Conservation (phyloP, 2,797 vertebrate species). For the Pogonophryne albipinna region DNA sequence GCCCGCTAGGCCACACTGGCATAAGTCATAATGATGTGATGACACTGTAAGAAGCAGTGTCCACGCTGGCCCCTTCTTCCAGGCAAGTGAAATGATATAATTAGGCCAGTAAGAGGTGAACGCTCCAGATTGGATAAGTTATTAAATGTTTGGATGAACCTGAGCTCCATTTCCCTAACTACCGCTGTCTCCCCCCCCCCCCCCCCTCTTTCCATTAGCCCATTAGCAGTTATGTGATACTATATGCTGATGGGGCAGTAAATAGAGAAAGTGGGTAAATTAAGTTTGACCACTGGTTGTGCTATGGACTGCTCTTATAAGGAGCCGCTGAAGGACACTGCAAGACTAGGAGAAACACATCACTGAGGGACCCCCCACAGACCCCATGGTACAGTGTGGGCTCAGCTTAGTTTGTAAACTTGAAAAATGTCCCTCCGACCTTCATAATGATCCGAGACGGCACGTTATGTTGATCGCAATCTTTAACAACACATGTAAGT, state of each 20-base stretch:
- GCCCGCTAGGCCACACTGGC: conserved; percentile 76
- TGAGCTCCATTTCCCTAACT: conserved; percentile 82
- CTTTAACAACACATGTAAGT: conserved; percentile 7
- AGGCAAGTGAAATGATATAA: conserved; percentile 83
- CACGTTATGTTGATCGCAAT: conserved; percentile 22
- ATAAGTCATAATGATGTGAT: conserved; percentile 88
- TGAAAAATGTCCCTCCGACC: conserved; percentile 64
- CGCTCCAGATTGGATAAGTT: conserved; percentile 83
- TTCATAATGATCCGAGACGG: conserved; percentile 40
- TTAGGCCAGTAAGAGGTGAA: conserved; percentile 83
- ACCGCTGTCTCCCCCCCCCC: conserved; percentile 59
- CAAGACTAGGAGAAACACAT: conserved; percentile 51
- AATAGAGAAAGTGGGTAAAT: conserved; percentile 82
- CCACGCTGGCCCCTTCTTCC: conserved; percentile 67
- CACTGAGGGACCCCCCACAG: conserved; percentile 39
- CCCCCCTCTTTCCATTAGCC: conserved; percentile 69
- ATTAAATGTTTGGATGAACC: conserved; percentile 88
- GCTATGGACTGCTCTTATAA: conserved; percentile 77
- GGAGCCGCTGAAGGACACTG: conserved; percentile 74
- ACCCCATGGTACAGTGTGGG: conserved; percentile 65
- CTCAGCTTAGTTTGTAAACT: conserved; percentile 61
- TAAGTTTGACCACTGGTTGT: conserved; percentile 82
- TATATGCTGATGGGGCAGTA: conserved; percentile 83
- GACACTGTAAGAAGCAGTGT: conserved; percentile 76
- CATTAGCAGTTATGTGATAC: conserved; percentile 86